A percentile compares a stretch with the other conserved stretches of the same genome.
phyloP scores from a whole-genome alignment of 1,140 invertebrate genomes.

The Ceratosolen fusciceps region DNA sequence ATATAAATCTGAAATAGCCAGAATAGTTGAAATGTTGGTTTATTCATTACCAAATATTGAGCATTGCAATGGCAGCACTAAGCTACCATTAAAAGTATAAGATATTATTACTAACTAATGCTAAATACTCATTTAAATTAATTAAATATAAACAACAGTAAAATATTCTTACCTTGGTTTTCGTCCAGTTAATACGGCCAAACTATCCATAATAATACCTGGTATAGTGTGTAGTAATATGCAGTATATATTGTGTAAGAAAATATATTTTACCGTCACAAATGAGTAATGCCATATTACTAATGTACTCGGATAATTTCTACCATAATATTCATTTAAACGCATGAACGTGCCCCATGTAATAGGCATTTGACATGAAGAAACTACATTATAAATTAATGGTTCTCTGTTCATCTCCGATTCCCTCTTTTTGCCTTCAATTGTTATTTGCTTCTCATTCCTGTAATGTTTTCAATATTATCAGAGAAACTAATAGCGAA shows the following conservation, averaged over 20 bases:
- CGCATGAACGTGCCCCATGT: constrained; percentile 74
- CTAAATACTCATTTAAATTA: no score
- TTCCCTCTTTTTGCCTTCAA: not conserved
- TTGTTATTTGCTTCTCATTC: constrained; percentile 14
- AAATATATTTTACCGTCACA: constrained; percentile 65
- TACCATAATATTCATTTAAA: constrained; percentile 64
- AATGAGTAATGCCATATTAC: constrained; percentile 75
- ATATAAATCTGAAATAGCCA: no score
- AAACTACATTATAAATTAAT: constrained; percentile 75
- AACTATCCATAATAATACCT: constrained; percentile 63
- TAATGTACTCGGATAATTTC: constrained; percentile 62
- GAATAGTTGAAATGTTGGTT: no score
- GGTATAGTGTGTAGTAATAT: constrained; percentile 68
- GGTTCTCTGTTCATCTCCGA: constrained; percentile 55
- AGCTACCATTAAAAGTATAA: no score
- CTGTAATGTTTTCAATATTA: constrained; percentile 35
- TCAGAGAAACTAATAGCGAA: no score
- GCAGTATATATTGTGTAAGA: constrained; percentile 69
- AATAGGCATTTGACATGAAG: constrained; percentile 73
- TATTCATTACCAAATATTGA: no score
- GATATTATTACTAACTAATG: no score
- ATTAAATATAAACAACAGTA: no score
- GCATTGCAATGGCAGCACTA: no score
- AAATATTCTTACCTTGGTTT: constrained; percentile 64
- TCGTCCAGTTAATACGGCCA: constrained; percentile 58